Base-by-base conservation (phyloP, 2,888 invertebrate genomes). In the Rhagonycha lutea region DNA sequence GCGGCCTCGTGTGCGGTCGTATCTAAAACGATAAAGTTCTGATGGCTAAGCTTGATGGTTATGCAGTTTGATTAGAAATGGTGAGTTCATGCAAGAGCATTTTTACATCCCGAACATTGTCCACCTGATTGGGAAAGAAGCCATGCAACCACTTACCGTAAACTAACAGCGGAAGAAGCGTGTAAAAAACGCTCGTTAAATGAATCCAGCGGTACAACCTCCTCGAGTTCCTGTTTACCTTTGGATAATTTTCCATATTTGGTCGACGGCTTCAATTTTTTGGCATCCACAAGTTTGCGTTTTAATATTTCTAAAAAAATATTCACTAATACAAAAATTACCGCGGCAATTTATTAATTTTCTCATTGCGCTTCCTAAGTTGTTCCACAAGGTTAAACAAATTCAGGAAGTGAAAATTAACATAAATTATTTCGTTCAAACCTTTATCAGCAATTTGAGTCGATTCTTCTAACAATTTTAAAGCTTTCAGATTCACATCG, bases 1-100 rank as follows among this genome's bases (percentile, higher is more conserved):
- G 29, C 95, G 90, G 0, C 95, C 95, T 74, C 89, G 90, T 24
- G 89, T 86, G 63, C 89, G 86, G 78, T 89, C 90, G 77, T 89
- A 89, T 78, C 91, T 91, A 82, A 68, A 85, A 81, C 18, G 79
- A 62, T 47, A 72, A 65, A 72, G 62, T n/a, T 18, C 18, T n/a
- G n/a, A n/a, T n/a, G n/a, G n/a, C n/a, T n/a, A n/a, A n/a, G n/a
- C n/a, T n/a, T n/a, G n/a, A n/a, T n/a, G n/a, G n/a, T n/a, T n/a
- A n/a, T n/a, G n/a, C n/a, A n/a, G n/a, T n/a, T n/a, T n/a, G n/a
- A 18, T 18, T 18, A 18, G 18, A 18, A 18, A 18, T 18, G n/a
- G 67, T 70, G 23, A 26, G 14, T 18, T 18, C 18, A 18, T 18
- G 18, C 18, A 18, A 18, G 18, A 18, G 2, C 1, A 18, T 18